phyloP scores from a whole-genome alignment of 2,113 vertebrate genomes.

The Hippolais icterina region DNA sequence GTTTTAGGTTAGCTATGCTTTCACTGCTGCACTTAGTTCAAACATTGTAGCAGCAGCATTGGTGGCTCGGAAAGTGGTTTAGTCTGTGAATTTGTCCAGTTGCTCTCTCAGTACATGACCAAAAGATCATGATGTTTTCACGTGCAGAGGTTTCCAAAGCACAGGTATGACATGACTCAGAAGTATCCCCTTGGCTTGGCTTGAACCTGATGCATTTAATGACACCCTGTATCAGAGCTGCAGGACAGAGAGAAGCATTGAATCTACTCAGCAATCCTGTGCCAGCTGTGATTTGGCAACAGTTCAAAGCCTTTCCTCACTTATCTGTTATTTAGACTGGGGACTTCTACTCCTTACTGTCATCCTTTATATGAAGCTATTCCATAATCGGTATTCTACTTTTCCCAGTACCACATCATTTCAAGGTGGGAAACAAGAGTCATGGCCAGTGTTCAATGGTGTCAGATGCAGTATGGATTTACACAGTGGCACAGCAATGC shows the following conservation, averaged over 20 bases:
- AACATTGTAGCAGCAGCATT: background rate
- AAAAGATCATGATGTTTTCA: background rate
- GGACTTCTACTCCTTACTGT: background rate
- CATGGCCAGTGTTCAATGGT: fast-evolving
- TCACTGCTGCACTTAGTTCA: background rate
- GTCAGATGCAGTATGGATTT: background rate
- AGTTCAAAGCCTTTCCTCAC: background rate
- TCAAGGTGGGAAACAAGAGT: background rate
- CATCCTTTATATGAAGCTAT: background rate
- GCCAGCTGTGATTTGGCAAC: background rate
- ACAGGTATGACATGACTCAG: background rate
- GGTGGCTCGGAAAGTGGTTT: background rate
- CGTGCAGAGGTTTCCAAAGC: background rate
- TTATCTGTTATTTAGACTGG: background rate
- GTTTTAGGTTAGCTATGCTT: background rate
- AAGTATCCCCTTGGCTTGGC: background rate
- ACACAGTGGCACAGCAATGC: background rate
- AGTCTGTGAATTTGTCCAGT: background rate
- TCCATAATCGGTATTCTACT: background rate
- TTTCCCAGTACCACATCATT: background rate
- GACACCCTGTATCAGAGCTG: fast-evolving
- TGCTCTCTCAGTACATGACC: background rate
- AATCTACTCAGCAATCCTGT: background rate
- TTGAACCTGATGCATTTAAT: background rate
- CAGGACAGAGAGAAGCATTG: background rate